These are phyloP conservation scores for Meloe dianella DNA, from an alignment of 2,888 invertebrate species.

Conservation along the genomic window DNA sequence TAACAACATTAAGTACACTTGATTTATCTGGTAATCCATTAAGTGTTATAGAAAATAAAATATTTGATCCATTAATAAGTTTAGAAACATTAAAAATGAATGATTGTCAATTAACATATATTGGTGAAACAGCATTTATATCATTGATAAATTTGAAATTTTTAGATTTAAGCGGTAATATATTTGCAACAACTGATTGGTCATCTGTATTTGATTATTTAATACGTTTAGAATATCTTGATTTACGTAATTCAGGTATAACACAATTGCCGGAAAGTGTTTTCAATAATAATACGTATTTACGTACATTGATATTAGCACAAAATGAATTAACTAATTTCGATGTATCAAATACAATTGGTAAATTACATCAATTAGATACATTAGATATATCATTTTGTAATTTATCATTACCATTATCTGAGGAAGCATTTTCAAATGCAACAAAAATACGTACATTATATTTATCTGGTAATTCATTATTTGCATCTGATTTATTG, in stretches of 20 bases:
- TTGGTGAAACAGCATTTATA: slow-evolving; percentile 65
- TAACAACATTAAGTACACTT: slow-evolving; percentile 70
- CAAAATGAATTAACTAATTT: slow-evolving; percentile 70
- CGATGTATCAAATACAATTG: slow-evolving; percentile 70
- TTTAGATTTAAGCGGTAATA: slow-evolving; percentile 70
- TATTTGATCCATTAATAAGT: slow-evolving; percentile 69
- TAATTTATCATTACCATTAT: slow-evolving; percentile 69
- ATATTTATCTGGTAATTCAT: slow-evolving; percentile 71
- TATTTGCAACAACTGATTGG: slow-evolving; percentile 67
- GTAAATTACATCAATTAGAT: slow-evolving; percentile 69
- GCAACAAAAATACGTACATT: slow-evolving; percentile 70
- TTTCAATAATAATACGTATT: slow-evolving; percentile 69
- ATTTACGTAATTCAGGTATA: slow-evolving; percentile 68
- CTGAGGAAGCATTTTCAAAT: slow-evolving; percentile 72
- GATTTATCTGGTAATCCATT: slow-evolving; percentile 74
- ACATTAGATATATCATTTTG: slow-evolving; percentile 73
- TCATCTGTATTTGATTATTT: slow-evolving; percentile 67
- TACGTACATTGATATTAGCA: slow-evolving; percentile 68
- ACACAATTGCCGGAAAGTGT: slow-evolving; percentile 68
- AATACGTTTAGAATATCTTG: slow-evolving; percentile 67
- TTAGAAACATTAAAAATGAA: slow-evolving; percentile 71
- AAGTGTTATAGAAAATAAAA: slow-evolving; percentile 63
- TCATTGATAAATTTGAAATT: slow-evolving; percentile 68
- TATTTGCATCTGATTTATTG: slow-evolving; percentile 71
- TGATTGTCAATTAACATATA: slow-evolving; percentile 67